These are phyloP conservation scores for Coelopa pilipes DNA, from an alignment of 2,888 invertebrate genomes.

Conservation along the genomic window DNA sequence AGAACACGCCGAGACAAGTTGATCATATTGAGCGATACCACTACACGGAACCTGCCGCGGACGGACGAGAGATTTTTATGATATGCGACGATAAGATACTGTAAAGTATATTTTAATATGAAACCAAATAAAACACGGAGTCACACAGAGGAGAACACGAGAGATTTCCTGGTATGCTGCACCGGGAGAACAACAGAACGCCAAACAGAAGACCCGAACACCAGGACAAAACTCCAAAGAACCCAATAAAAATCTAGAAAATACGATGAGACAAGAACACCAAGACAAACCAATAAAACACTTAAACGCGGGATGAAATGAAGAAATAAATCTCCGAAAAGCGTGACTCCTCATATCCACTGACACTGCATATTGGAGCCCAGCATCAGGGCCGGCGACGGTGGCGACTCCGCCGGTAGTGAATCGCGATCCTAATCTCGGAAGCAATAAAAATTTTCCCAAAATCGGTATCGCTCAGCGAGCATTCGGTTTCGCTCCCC, in stretches of 20 bases:
- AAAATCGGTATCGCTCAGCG: conserved; percentile 18
- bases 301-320: conserved; percentile 25
- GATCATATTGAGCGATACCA: conserved; percentile 27
- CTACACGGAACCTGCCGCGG: conserved; percentile 24
- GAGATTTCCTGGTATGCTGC: conserved; percentile 34
- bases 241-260: too few relatives aligned
- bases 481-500: too few relatives aligned
- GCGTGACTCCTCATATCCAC: conserved; percentile 30
- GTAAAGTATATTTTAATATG: conserved; percentile 33
- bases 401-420: not conserved
- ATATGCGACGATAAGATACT: conserved; percentile 23
- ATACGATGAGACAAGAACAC: too few relatives aligned
- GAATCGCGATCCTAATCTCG: conserved; percentile 32
- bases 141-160: not conserved
- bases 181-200: conserved; percentile 3
- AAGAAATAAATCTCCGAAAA: conserved; percentile 36
- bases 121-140: conserved; percentile 8
- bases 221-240: too few relatives aligned
- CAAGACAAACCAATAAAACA: conserved; percentile 24
- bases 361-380: conserved; percentile 21
- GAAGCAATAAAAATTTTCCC: conserved; percentile 33
- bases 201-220: not conserved
- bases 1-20: not conserved
- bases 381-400: too few relatives aligned
- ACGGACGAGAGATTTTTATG: conserved; percentile 8